Evolutionary conservation across 1,140 invertebrate genomes (phyloP), one percentile per base, ranked within the genome.

Genomic region (Drosophila ananassae): DNA sequence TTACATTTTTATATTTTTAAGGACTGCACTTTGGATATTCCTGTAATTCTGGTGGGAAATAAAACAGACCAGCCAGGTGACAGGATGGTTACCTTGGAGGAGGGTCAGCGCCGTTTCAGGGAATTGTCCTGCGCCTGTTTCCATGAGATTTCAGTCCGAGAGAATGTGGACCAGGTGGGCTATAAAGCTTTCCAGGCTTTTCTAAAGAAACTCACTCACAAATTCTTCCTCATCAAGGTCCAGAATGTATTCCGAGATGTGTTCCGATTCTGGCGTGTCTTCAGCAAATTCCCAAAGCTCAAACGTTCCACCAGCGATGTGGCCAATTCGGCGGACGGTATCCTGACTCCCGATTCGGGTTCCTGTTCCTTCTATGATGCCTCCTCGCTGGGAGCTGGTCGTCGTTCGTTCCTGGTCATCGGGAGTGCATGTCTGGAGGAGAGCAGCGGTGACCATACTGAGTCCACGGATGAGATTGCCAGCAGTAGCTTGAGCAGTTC

Each of bases 91-190:
- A 93, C 92, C 8, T 92, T 93, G 0, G 94, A 95, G 53, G 96
- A 97, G 68, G 95, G 95, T 0, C 94, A 95, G 71, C 92, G 94
- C 22, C 92, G 96, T 13, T 96, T 95, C 68, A 94, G 95, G 87
- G 95, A 95, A 92, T 96, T 97, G 56, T 96, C 96, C 32, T 97
- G 96, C 83, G 95, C 96, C 10, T 95, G 95, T 73, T 97, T 97
- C 82, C 95, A 96, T 82, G 96, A 97, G 91, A 96, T 97, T 51
- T 97, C 96, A 2, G 96, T 96, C 1, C 92, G 96, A 54, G 96
- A 97, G 82, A 96, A 95, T 73, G 94, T 96, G 46, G 95, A 96
- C 37, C 95, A 96, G 93, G 95, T 95, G 77, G 79, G 32, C 48
- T n/a, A n/a, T 0, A 0, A 4, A 34, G 2, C 7, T 34, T 41